Conservation (phyloP, 30 jellyfish, hydroid and myxozoan genomes). For the Mastigias papua region DNA sequence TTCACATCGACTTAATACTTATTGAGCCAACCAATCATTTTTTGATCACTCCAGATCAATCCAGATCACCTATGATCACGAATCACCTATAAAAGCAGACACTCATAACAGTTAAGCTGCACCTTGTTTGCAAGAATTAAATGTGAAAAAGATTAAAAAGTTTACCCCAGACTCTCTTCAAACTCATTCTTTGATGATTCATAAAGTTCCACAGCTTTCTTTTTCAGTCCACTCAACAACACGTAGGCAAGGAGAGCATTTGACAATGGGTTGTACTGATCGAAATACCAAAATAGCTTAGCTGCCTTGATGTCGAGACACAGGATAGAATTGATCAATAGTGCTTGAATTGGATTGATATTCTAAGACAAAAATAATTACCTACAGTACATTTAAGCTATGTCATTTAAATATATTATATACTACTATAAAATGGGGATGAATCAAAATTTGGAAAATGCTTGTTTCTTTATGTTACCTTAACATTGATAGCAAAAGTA, state of each 20-base stretch:
- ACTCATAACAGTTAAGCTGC: no score
- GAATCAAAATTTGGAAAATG: no score
- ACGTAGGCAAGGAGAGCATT: conserved; percentile 8
- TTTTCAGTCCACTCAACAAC: conserved; percentile 2
- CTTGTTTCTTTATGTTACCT: no score
- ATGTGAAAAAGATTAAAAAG: background rate
- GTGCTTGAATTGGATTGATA: conserved; percentile 39
- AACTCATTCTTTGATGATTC: background rate
- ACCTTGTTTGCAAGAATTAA: background rate
- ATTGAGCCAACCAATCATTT: no score
- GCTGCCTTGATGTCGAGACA: background rate
- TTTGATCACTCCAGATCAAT: no score
- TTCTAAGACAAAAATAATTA: background rate
- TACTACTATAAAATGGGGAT: no score
- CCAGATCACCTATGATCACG: no score
- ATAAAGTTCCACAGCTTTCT: background rate
- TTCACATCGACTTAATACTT: no score
- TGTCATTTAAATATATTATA: no score
- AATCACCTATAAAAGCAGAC: no score
- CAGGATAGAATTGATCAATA: conserved; percentile 17
- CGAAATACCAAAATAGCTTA: conserved; percentile 20
- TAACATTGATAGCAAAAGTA: no score
- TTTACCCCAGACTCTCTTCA: background rate
- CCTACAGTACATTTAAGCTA: no score
- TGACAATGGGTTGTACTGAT: background rate